Evolutionary conservation across 1,140 invertebrate species (phyloP).

Genomic region (Brachionus plicatilis): DNA sequence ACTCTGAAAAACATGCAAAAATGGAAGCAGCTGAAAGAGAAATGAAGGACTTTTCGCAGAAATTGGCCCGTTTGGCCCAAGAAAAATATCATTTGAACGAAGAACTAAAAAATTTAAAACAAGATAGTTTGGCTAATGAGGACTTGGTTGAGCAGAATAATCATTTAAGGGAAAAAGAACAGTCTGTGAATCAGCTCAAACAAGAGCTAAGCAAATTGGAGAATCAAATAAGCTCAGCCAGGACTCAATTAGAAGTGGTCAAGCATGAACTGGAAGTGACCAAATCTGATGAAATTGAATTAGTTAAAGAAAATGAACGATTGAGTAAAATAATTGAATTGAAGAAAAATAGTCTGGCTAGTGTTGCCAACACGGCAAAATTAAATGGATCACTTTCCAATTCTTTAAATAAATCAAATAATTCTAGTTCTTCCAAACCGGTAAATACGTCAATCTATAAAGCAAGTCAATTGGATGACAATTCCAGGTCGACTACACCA

Average conservation of each 20-base stretch:
- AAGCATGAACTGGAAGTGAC: conserved; percentile 47
- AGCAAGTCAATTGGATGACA: background rate
- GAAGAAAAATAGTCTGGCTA: background rate
- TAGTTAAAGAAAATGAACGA: conserved; percentile 4
- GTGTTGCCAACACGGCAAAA: background rate
- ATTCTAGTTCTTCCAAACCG: background rate
- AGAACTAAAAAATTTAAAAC: conserved; percentile 23
- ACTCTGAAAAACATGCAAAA: conserved; percentile 67
- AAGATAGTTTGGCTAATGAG: background rate
- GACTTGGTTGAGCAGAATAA: background rate
- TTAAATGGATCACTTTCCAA: background rate
- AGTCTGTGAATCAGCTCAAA: background rate
- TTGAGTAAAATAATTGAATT: conserved; percentile 8
- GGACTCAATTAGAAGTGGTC: conserved; percentile 70
- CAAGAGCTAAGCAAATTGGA: background rate
- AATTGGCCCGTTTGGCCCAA: conserved; percentile 2
- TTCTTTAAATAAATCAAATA: conserved; percentile 3
- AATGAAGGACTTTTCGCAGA: conserved; percentile 48
- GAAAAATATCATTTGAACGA: conserved; percentile 34
- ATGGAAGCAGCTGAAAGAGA: conserved; percentile 75
- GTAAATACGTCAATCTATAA: background rate
- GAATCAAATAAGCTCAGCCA: conserved; percentile 53
- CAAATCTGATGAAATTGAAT: conserved; percentile 41
- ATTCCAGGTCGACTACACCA: background rate
- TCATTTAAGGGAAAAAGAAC: background rate